These are phyloP conservation scores for Perca schrenkii DNA, from an alignment of 2,113 vertebrate genomes.

Conservation along the genomic window DNA sequence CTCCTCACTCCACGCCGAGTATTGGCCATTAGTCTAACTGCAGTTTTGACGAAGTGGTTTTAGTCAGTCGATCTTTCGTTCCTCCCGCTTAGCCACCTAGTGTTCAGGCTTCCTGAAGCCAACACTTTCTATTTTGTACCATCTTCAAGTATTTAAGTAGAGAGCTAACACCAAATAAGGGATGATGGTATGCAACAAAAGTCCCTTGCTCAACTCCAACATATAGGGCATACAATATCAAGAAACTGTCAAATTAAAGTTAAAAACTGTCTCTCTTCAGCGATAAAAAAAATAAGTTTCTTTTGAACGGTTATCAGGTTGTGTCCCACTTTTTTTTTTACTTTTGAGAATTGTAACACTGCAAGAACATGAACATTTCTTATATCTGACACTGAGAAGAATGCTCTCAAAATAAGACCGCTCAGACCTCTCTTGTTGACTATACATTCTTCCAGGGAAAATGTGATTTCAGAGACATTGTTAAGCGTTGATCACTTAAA, in stretches of 20 bases:
- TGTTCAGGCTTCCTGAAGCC: not conserved
- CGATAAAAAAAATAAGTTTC: not conserved
- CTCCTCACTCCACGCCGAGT: not conserved
- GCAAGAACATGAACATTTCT: not conserved
- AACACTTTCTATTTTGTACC: not conserved
- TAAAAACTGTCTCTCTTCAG: not conserved
- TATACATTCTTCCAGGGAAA: not conserved
- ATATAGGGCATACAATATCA: not conserved
- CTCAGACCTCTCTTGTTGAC: not conserved
- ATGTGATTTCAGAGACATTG: slow-evolving; percentile 12
- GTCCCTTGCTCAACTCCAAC: not conserved
- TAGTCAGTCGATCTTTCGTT: slow-evolving; percentile 18
- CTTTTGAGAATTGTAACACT: not conserved
- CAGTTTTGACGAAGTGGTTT: slow-evolving; percentile 18
- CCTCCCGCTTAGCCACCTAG: not conserved
- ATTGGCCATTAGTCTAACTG: slow-evolving; percentile 14
- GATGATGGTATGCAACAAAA: not conserved
- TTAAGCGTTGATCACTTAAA: not conserved
- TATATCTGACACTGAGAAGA: slow-evolving; percentile 16
- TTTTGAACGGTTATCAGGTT: not conserved
- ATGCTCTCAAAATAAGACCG: not conserved
- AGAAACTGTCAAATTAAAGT: not conserved
- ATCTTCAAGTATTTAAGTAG: not conserved
- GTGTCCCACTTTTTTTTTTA: not conserved
- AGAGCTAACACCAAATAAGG: not conserved